Evolutionary conservation across 2,888 invertebrate genomes (phyloP).

Genomic region (Drosophila longiperda): DNA sequence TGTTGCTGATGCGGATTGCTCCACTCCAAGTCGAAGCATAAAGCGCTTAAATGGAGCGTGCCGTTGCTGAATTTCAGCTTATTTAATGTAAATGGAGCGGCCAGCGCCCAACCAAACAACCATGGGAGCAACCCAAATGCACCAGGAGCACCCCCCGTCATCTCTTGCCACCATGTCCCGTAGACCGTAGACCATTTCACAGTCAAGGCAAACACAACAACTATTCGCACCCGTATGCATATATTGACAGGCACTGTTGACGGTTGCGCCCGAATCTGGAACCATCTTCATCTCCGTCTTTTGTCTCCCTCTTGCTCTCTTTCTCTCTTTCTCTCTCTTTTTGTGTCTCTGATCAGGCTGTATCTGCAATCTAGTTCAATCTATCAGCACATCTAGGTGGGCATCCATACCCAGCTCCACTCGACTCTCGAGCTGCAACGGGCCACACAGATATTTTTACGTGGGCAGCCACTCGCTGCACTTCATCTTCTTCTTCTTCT

Average conservation of each 20-base stretch:
- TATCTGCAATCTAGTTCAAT: constrained; percentile 66
- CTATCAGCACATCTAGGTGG: constrained; percentile 72
- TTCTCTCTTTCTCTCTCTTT: background rate
- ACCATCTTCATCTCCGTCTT: constrained; percentile 1
- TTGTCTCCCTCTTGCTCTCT: background rate
- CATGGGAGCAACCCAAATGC: constrained; percentile 4
- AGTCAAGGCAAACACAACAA: constrained; percentile 51
- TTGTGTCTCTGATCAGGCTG: constrained; percentile 14
- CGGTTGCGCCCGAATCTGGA: constrained; percentile 10
- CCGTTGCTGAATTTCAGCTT: constrained; percentile 83
- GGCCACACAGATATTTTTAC: constrained; percentile 34
- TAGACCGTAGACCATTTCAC: constrained; percentile 44
- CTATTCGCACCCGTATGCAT: constrained; percentile 35
- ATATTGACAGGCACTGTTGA: constrained; percentile 53
- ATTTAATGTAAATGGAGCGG: constrained; percentile 84
- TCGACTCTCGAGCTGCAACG: constrained; percentile 7
- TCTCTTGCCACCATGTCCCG: background rate
- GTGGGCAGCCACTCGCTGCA: constrained; percentile 36
- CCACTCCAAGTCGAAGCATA: constrained; percentile 63
- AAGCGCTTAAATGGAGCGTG: constrained; percentile 76
- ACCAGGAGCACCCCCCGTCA: constrained; percentile 5
- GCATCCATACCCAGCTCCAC: constrained; percentile 23
- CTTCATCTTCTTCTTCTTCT: background rate
- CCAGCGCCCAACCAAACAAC: constrained; percentile 41
- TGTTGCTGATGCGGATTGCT: constrained; percentile 21